Percentiles rank a stretch among this genome's conserved stretches.
These are phyloP conservation scores for Mesodorylaimus sp. DNA, from an alignment of 2,888 invertebrate genomes.

Conservation along the genomic window DNA sequence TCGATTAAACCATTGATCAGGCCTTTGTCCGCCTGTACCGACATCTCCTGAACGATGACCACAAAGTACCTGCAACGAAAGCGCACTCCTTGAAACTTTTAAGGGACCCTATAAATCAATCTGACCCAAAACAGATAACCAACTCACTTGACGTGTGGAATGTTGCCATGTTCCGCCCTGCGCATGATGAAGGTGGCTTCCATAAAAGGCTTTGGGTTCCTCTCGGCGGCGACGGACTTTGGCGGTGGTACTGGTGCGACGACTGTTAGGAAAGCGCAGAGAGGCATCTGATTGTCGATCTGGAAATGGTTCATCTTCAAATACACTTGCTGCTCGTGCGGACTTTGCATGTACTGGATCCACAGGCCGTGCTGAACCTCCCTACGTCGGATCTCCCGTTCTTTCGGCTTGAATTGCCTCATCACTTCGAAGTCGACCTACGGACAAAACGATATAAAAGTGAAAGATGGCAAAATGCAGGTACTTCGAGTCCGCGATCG, in stretches of 20 bases:
- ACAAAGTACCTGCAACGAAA: conserved; percentile 92
- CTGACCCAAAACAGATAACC: conserved; percentile 45
- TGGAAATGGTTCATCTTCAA: conserved; percentile 59
- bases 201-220: conserved; percentile 64
- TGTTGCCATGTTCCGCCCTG: conserved; percentile 57
- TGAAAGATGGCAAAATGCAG: no score
- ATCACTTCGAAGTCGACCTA: conserved; percentile 56
- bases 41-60: conserved; percentile 85
- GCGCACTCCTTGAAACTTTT: no score
- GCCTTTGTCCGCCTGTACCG: conserved; percentile 76
- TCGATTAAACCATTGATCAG: conserved; percentile 81
- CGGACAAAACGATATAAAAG: conserved; percentile 14
- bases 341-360: conserved; percentile 61
- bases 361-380: conserved; percentile 64
- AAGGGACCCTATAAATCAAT: no score
- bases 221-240: conserved; percentile 64
- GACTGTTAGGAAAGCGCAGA: conserved; percentile 80
- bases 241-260: conserved; percentile 85
- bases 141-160: conserved; percentile 75
- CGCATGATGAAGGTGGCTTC: conserved; percentile 81
- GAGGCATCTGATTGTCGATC: conserved; percentile 78
- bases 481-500: no score
- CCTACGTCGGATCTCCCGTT: conserved; percentile 10
- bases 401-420: conserved; percentile 25
- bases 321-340: conserved; percentile 69